Evolutionary conservation across 2,113 vertebrate genomes (phyloP).

Genomic region (Serinus canaria): DNA sequence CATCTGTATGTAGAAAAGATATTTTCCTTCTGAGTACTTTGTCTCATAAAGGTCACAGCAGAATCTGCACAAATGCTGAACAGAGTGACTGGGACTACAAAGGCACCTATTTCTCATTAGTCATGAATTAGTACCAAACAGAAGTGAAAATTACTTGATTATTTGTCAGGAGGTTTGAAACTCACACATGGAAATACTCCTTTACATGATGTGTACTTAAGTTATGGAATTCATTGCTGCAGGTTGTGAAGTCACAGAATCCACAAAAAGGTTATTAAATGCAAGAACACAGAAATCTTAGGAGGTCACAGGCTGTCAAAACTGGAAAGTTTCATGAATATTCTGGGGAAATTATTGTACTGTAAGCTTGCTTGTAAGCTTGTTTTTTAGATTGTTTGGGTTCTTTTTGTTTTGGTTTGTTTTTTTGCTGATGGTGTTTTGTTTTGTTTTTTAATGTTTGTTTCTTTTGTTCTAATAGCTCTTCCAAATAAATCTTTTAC

Average conservation of each 20-base stretch:
- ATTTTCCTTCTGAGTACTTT: neutral
- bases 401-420: fast-evolving
- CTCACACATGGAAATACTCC: neutral
- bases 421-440: neutral
- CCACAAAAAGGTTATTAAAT: neutral
- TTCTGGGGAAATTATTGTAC: neutral
- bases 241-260: neutral
- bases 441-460: neutral
- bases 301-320: neutral
- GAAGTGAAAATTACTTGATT: neutral
- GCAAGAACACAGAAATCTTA: neutral
- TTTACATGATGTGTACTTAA: neutral
- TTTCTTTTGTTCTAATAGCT: neutral
- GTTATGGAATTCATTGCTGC: neutral
- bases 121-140: neutral
- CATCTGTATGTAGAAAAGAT: neutral
- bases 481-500: neutral
- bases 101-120: neutral
- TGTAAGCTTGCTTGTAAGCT: neutral
- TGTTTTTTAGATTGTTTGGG: neutral
- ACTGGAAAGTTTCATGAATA: neutral
- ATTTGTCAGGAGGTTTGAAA: neutral
- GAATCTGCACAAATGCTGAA: neutral
- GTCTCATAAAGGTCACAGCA: neutral
- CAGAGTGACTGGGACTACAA: neutral